phyloP scores from a whole-genome alignment of 2,888 invertebrate species.

The Lasioglossum lativentre region DNA sequence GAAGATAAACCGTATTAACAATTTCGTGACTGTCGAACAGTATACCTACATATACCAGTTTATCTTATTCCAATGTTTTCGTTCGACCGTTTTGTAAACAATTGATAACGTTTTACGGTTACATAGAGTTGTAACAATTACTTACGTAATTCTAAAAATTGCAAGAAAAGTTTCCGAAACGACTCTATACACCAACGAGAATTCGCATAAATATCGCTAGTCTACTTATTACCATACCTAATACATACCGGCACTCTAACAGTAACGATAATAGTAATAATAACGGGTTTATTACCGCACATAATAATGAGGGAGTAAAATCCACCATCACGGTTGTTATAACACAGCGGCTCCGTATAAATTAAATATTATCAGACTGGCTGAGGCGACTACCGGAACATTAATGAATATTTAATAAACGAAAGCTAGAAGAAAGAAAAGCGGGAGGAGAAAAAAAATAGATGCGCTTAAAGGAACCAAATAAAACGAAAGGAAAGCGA shows the following conservation, averaged over 20 bases:
- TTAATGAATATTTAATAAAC: neutral
- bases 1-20: neutral
- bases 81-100: neutral
- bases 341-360: neutral
- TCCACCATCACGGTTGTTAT: neutral
- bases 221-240: neutral
- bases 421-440: neutral
- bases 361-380: neutral
- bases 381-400: neutral
- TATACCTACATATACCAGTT: too few species aligned
- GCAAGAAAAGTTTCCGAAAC: neutral
- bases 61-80: neutral
- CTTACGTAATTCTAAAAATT: neutral
- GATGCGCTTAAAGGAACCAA: neutral
- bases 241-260: neutral
- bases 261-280: conserved; percentile 1
- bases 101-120: neutral
- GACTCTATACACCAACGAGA: neutral
- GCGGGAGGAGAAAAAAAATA: neutral
- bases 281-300: neutral
- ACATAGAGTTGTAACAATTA: neutral
- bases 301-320: neutral
- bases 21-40: neutral
- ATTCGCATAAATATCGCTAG: neutral
- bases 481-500: neutral